phyloP scores from a whole-genome alignment of 2,797 vertebrate genomes.

The Scomberomorus guttatus region DNA sequence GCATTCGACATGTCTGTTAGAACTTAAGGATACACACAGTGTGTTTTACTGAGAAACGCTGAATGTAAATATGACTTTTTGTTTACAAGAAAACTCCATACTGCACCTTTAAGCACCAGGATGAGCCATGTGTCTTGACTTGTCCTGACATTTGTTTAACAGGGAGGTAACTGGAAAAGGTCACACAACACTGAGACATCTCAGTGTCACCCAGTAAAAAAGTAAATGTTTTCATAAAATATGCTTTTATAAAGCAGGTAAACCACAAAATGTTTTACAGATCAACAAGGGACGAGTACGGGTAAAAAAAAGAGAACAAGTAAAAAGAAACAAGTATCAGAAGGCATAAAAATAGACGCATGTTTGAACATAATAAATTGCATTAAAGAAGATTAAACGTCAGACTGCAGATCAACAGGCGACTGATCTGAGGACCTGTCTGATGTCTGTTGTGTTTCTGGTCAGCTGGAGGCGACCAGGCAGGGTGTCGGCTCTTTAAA shows the following conservation, averaged over 20 bases:
- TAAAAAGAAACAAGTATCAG: no score
- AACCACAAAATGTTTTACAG: neutral
- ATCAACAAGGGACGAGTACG: neutral
- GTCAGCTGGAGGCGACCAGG: constrained; percentile 26
- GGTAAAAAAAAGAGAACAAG: neutral
- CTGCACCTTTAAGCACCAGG: neutral
- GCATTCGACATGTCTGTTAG: no score
- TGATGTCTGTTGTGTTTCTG: constrained; percentile 42
- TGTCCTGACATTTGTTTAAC: constrained; percentile 42
- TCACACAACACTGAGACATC: neutral
- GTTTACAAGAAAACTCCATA: neutral
- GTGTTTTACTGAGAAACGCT: neutral
- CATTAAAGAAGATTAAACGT: constrained; percentile 35
- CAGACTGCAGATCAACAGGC: neutral
- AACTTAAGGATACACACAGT: no score
- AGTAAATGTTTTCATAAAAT: neutral
- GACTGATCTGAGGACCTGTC: constrained; percentile 21
- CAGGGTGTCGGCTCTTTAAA: constrained; percentile 54
- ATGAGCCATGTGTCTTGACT: neutral
- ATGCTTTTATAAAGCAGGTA: neutral
- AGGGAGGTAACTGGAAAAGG: constrained; percentile 24
- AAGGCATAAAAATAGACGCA: neutral
- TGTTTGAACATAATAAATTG: constrained; percentile 1
- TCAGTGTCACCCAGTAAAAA: neutral
- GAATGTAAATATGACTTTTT: neutral